These are phyloP conservation scores for Ariolimax columbianus DNA, from an alignment of 2,888 invertebrate species.

Conservation along the genomic window DNA sequence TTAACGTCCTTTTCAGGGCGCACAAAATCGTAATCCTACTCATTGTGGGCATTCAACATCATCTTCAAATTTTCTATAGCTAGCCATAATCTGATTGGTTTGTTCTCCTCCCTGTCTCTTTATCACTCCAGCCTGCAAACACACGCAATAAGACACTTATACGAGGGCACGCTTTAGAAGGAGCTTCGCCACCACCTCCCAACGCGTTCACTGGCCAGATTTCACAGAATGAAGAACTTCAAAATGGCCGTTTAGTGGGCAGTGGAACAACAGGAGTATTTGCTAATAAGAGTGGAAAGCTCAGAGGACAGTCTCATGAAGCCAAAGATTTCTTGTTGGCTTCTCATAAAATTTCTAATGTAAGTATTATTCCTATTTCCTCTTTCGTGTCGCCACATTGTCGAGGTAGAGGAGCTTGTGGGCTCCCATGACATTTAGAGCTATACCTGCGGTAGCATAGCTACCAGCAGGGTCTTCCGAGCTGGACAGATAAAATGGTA, in stretches of 20 bases:
- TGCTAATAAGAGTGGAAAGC: neutral
- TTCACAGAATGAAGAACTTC: neutral
- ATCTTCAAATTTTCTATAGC: too few species aligned
- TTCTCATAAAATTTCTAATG: constrained; percentile 41
- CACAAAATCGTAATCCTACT: too few species aligned
- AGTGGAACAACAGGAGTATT: neutral
- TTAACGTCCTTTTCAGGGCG: too few species aligned
- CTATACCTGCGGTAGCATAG: too few species aligned
- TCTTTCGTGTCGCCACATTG: too few species aligned
- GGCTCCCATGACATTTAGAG: too few species aligned
- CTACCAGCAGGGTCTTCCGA: too few species aligned
- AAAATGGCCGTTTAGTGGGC: neutral
- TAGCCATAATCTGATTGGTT: neutral
- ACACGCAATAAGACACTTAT: constrained; percentile 40
- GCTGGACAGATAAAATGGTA: too few species aligned
- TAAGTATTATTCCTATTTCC: neutral
- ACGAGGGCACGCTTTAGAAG: constrained; percentile 45
- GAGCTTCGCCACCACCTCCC: constrained; percentile 45
- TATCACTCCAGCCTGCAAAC: neutral
- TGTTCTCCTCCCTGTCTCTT: neutral
- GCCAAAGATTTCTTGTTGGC: constrained; percentile 38
- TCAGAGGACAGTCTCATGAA: constrained; percentile 1
- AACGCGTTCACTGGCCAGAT: constrained; percentile 19
- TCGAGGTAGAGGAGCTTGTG: too few species aligned
- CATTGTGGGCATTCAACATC: too few species aligned